Percentiles rank a stretch among this genome's conserved stretches.
Conservation (phyloP, 1,140 invertebrate genomes). For the Bombus confusus region DNA sequence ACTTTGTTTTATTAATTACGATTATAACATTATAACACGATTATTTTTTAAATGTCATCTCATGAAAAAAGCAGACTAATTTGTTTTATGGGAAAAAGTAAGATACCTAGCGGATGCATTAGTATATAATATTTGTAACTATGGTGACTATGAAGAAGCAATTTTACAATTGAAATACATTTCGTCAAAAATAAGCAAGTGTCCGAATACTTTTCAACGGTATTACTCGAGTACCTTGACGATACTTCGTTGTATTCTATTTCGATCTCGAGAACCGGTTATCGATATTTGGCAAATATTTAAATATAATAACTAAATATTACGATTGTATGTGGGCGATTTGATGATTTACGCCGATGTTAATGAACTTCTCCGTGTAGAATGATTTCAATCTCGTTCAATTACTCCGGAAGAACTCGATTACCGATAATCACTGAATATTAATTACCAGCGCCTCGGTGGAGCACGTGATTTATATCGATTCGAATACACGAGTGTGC, state of each 20-base stretch:
- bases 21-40: no score
- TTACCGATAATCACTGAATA: background rate
- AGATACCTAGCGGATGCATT: no score
- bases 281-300: background rate
- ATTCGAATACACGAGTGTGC: background rate
- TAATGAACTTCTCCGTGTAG: background rate
- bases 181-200: background rate
- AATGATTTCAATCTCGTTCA: conserved; percentile 23
- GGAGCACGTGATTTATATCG: background rate
- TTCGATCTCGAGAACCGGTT: background rate
- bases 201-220: background rate
- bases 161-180: no score
- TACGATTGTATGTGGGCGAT: background rate
- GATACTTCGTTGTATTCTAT: background rate
- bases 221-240: background rate
- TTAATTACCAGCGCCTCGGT: background rate
- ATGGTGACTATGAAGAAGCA: no score
- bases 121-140: no score
- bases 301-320: background rate
- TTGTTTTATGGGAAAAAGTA: no score
- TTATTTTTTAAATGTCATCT: no score
- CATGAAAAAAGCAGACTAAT: no score
- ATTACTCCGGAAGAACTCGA: background rate
- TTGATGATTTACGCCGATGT: no score
- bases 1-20: background rate